Conservation (phyloP, 2,888 invertebrate genomes). For the Ormyrus pomaceus region DNA sequence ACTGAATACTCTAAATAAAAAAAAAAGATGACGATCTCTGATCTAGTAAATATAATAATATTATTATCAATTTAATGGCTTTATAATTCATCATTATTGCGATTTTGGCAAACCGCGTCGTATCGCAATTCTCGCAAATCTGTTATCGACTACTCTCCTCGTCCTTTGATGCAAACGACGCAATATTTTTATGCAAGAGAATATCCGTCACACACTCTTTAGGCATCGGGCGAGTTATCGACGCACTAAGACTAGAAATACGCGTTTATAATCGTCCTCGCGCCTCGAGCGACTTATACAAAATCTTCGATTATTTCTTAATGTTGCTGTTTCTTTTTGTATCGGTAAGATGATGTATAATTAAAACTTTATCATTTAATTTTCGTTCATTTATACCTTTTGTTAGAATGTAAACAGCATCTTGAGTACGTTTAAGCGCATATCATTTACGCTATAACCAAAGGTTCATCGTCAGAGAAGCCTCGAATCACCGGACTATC, state of each 20-base stretch:
- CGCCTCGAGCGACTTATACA: slow-evolving; percentile 56
- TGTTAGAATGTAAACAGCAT: slow-evolving; percentile 56
- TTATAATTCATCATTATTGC: slow-evolving; percentile 24
- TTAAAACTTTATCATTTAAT: slow-evolving; percentile 67
- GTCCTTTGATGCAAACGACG: slow-evolving; percentile 11
- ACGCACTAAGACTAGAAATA: slow-evolving; percentile 57
- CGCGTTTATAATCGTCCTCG: slow-evolving; percentile 53
- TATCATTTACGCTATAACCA: slow-evolving; percentile 87
- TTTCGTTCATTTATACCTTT: slow-evolving; percentile 57
- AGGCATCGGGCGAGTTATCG: slow-evolving; percentile 56
- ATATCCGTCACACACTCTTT: slow-evolving; percentile 34
- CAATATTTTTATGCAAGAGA: slow-evolving; percentile 28
- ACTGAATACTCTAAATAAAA: slow-evolving; percentile 19
- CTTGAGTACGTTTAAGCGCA: background rate
- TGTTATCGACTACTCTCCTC: slow-evolving; percentile 24
- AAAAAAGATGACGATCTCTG: slow-evolving; percentile 52
- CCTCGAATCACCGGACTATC: slow-evolving; percentile 93
- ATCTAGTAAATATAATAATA: background rate
- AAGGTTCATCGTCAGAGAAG: slow-evolving; percentile 95
- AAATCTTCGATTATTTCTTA: slow-evolving; percentile 49
- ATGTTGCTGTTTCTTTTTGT: slow-evolving; percentile 48
- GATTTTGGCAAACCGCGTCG: slow-evolving; percentile 19
- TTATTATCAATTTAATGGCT: slow-evolving; percentile 39
- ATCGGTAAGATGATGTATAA: slow-evolving; percentile 62
- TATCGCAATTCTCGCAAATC: slow-evolving; percentile 5